Evolutionary conservation across 2,797 vertebrate species (phyloP).

Genomic region (Pantherophis vulpinus): DNA sequence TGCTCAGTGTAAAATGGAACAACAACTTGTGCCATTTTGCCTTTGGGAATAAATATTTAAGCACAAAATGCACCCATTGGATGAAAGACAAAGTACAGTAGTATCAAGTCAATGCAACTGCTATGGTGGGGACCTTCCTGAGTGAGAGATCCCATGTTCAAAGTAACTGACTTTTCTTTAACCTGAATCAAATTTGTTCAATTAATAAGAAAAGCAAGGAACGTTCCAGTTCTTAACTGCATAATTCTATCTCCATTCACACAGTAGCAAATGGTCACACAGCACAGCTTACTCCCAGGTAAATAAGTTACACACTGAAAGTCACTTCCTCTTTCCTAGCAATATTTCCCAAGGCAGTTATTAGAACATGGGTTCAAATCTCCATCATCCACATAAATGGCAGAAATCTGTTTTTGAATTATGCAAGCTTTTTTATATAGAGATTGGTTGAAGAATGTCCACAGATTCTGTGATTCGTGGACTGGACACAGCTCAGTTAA

Average conservation of each 20-base stretch:
- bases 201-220: neutral
- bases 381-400: neutral
- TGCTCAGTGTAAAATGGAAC: neutral
- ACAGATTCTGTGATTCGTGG: neutral
- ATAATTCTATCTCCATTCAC: neutral
- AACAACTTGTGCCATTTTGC: neutral
- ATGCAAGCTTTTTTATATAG: neutral
- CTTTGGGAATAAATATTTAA: neutral
- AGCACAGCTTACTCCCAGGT: neutral
- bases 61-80: neutral
- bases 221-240: neutral
- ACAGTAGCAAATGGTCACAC: neutral
- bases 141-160: neutral
- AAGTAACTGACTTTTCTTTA: neutral
- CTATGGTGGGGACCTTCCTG: neutral
- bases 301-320: neutral
- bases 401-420: neutral
- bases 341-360: neutral
- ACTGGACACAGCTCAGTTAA: conserved; percentile 12
- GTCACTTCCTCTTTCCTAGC: neutral
- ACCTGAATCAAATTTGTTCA: neutral
- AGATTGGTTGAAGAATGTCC: neutral
- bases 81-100: neutral
- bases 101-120: neutral
- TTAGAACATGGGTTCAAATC: neutral